Conservation (phyloP, 2,888 invertebrate species). For the Drosophila mulleri region DNA sequence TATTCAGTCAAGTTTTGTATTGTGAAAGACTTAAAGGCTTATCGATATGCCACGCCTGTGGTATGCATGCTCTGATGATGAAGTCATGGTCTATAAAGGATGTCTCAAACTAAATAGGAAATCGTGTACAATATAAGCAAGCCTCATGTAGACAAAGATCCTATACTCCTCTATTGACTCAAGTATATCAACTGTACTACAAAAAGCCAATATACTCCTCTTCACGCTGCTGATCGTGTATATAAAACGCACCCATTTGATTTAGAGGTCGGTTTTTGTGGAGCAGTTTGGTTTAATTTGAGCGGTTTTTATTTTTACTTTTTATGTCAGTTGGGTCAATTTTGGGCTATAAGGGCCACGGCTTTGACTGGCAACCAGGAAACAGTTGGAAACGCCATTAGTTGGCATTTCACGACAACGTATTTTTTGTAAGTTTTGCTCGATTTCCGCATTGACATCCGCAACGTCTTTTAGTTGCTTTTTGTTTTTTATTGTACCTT, state of each 20-base stretch:
- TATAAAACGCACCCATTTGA: conserved; percentile 26
- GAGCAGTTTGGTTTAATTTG: conserved; percentile 21
- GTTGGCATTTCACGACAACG: conserved; percentile 76
- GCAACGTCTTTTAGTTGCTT: conserved; percentile 44
- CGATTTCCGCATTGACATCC: conserved; percentile 77
- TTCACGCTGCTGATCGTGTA: not conserved
- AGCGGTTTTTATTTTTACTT: not conserved
- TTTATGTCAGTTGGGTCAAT: conserved; percentile 25
- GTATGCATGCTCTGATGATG: not conserved
- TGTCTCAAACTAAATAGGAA: not conserved
- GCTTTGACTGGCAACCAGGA: conserved; percentile 56
- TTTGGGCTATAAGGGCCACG: conserved; percentile 30
- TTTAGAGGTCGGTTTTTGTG: conserved; percentile 42
- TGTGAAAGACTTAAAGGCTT: not conserved
- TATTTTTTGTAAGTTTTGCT: conserved; percentile 16
- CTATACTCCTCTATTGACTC: not conserved
- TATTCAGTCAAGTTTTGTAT: not conserved
- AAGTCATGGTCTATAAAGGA: not conserved
- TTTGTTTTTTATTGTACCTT: conserved; percentile 49
- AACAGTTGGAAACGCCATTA: conserved; percentile 50
- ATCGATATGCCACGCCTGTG: not conserved
- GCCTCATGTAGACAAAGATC: not conserved
- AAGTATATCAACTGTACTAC: not conserved
- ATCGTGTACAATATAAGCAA: no score
- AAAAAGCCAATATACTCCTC: not conserved